Conservation (phyloP, 2,113 vertebrate genomes). For the Alethe castanea region DNA sequence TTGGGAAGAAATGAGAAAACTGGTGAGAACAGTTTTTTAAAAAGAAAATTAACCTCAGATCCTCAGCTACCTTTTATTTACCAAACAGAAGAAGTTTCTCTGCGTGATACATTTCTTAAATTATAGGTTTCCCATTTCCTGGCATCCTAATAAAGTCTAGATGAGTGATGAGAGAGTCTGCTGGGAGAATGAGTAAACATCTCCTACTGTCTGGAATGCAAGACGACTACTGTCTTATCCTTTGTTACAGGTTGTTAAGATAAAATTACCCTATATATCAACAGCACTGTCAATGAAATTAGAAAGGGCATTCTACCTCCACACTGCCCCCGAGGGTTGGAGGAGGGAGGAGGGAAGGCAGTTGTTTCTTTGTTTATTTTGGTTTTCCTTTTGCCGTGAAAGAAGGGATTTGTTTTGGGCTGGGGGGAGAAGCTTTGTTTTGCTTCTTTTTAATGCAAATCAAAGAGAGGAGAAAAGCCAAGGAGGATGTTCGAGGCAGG, state of each 20-base stretch:
- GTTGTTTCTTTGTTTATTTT: conserved; percentile 39
- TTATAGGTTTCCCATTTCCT: conserved; percentile 58
- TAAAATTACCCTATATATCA: conserved; percentile 74
- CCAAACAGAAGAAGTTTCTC: conserved; percentile 28
- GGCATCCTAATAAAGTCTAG: conserved; percentile 63
- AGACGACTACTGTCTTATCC: conserved; percentile 69
- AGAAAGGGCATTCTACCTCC: conserved; percentile 60
- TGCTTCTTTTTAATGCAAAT: not conserved
- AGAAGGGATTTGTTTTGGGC: not conserved
- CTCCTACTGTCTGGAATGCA: conserved; percentile 73
- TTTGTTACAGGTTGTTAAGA: conserved; percentile 75
- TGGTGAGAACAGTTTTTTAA: not conserved
- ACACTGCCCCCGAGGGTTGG: not conserved
- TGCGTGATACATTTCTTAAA: conserved; percentile 54
- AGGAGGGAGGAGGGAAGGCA: not conserved
- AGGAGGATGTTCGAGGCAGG: not conserved
- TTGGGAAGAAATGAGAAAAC: not conserved
- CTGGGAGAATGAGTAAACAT: conserved; percentile 70
- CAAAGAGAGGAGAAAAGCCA: not conserved
- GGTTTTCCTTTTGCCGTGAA: not conserved
- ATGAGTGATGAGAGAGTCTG: conserved; percentile 69
- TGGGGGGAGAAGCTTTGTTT: not conserved
- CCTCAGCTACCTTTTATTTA: conserved; percentile 33
- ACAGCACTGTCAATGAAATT: conserved; percentile 64
- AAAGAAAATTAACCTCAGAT: not conserved